Evolutionary conservation across 1,140 invertebrate genomes (phyloP).

Genomic region (Euwallacea fornicatus): DNA sequence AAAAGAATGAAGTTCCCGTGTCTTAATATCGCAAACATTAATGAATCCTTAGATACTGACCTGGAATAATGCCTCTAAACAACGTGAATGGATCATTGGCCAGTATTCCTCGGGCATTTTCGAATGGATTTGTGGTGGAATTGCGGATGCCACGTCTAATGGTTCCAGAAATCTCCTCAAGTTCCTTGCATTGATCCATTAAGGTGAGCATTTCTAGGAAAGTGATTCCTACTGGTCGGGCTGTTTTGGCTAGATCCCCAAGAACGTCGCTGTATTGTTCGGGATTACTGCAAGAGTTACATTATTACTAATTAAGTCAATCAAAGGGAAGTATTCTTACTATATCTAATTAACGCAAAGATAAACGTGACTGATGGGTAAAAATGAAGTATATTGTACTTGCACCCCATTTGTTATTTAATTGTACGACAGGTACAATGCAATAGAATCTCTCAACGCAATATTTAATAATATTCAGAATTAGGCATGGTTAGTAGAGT

Average conservation of each 20-base stretch:
- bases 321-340: not conserved
- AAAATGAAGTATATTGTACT: too few relatives aligned
- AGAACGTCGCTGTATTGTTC: constrained; percentile 64
- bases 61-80: constrained; percentile 75
- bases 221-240: constrained; percentile 63
- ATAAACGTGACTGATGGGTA: too few relatives aligned
- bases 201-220: constrained; percentile 72
- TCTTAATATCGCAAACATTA: too few relatives aligned
- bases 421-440: too few relatives aligned
- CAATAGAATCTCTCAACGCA: too few relatives aligned
- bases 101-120: constrained; percentile 54
- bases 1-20: too few relatives aligned
- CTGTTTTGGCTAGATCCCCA: constrained; percentile 59
- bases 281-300: constrained; percentile 62
- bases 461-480: too few relatives aligned
- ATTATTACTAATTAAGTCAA: not conserved
- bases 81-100: constrained; percentile 67
- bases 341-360: too few relatives aligned
- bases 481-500: too few relatives aligned
- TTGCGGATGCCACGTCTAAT: constrained; percentile 30
- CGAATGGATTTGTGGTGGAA: constrained; percentile 42
- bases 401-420: too few relatives aligned
- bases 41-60: constrained; percentile 52
- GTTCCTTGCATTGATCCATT: constrained; percentile 73
- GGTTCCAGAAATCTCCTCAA: constrained; percentile 48